Conservation (phyloP, 2,888 invertebrate species). For the Zygogramma bicolorata region DNA sequence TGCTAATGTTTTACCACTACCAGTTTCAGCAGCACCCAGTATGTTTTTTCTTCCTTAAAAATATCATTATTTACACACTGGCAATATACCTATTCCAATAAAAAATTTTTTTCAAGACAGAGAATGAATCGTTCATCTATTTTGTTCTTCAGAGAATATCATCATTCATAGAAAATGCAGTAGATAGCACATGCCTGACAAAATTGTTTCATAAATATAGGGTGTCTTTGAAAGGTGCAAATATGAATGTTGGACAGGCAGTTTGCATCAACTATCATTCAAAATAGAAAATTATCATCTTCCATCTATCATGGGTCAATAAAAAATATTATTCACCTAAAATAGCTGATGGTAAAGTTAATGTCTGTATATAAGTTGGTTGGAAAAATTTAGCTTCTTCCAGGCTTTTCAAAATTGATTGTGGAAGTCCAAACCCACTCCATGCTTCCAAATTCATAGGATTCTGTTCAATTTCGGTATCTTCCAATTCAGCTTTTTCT, state of each 20-base stretch:
- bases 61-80: background rate
- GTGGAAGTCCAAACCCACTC: conserved; percentile 78
- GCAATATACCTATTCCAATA: too few relatives aligned
- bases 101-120: too few relatives aligned
- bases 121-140: too few relatives aligned
- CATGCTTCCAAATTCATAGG: conserved; percentile 69
- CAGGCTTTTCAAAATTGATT: conserved; percentile 78
- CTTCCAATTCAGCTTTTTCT: conserved; percentile 28
- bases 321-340: conserved; percentile 72
- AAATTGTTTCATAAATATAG: too few relatives aligned
- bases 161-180: too few relatives aligned
- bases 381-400: conserved; percentile 80
- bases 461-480: conserved; percentile 2
- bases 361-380: conserved; percentile 91
- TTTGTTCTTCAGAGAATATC: too few relatives aligned
- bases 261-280: too few relatives aligned
- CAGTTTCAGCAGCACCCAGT: conserved; percentile 98
- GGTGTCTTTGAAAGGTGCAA: too few relatives aligned
- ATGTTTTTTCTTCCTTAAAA: conserved; percentile 83
- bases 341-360: conserved; percentile 86
- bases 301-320: too few relatives aligned
- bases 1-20: conserved; percentile 98
- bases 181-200: too few relatives aligned
- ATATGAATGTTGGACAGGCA: too few relatives aligned
- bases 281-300: too few relatives aligned